A percentile compares a stretch with the other conserved stretches of the same genome.
These are phyloP conservation scores for Epiperipatus broadwayi DNA, from an alignment of 2,888 invertebrate species.

Conservation along the genomic window DNA sequence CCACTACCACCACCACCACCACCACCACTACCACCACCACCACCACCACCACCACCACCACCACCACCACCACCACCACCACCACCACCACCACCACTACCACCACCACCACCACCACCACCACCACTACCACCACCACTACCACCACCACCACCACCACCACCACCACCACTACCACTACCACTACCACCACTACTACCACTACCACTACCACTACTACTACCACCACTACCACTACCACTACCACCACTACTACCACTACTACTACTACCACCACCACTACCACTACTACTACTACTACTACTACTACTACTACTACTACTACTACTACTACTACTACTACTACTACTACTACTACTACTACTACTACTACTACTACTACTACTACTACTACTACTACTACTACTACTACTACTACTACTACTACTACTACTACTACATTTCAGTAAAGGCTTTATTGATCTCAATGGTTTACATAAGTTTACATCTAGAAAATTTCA, in stretches of 20 bases:
- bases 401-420: slow-evolving; percentile 3
- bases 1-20: neutral
- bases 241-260: slow-evolving; percentile 3
- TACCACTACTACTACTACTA: slow-evolving; percentile 3
- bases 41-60: neutral
- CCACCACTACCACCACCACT: neutral
- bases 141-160: slow-evolving; percentile 3
- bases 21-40: neutral
- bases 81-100: neutral
- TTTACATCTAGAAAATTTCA: no score
- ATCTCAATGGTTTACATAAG: no score
- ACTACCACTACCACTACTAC: slow-evolving; percentile 3
- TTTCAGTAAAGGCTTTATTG: no score
- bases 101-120: neutral
- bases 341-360: slow-evolving; percentile 3
- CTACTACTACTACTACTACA: slow-evolving; percentile 3
- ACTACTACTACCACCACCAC: slow-evolving; percentile 3
- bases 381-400: slow-evolving; percentile 3
- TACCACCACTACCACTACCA: slow-evolving; percentile 3
- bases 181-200: slow-evolving; percentile 3
- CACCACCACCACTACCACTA: slow-evolving; percentile 3
- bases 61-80: neutral
- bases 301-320: slow-evolving; percentile 3
- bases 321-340: slow-evolving; percentile 3
- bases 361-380: slow-evolving; percentile 3